phyloP scores from a whole-genome alignment of 2,797 vertebrate genomes.

The Florisuga fusca region DNA sequence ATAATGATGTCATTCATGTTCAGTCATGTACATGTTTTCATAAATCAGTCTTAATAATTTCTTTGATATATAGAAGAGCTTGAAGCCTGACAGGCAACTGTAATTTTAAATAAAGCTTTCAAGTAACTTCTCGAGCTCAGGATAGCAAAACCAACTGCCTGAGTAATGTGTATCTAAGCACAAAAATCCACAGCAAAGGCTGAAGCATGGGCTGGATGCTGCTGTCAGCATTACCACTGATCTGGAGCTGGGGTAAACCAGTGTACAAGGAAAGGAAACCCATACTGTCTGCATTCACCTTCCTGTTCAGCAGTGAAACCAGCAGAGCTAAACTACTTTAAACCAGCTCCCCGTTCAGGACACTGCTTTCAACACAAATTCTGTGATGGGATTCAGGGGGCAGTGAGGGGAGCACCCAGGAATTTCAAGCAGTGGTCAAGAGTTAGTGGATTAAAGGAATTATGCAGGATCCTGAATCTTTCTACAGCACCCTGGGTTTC shows the following conservation, averaged over 20 bases:
- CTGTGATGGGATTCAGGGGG: not conserved
- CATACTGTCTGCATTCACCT: accelerated
- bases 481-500: not conserved
- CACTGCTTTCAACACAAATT: not conserved
- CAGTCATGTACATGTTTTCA: not conserved
- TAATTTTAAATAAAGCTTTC: slow-evolving; percentile 45
- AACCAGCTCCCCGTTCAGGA: not conserved
- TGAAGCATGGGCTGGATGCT: not conserved
- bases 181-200: not conserved
- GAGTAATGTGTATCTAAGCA: not conserved
- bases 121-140: slow-evolving; percentile 19
- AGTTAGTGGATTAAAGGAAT: not conserved
- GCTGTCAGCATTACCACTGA: not conserved
- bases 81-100: not conserved
- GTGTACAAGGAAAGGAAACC: accelerated
- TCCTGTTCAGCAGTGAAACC: not conserved
- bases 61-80: not conserved
- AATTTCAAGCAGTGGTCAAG: not conserved
- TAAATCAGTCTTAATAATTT: slow-evolving; percentile 28
- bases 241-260: not conserved
- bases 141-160: not conserved
- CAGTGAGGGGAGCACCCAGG: not conserved
- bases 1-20: not conserved
- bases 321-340: not conserved
- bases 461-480: not conserved